phyloP scores from a whole-genome alignment of 2,113 vertebrate genomes.

The Bubo bubo region DNA sequence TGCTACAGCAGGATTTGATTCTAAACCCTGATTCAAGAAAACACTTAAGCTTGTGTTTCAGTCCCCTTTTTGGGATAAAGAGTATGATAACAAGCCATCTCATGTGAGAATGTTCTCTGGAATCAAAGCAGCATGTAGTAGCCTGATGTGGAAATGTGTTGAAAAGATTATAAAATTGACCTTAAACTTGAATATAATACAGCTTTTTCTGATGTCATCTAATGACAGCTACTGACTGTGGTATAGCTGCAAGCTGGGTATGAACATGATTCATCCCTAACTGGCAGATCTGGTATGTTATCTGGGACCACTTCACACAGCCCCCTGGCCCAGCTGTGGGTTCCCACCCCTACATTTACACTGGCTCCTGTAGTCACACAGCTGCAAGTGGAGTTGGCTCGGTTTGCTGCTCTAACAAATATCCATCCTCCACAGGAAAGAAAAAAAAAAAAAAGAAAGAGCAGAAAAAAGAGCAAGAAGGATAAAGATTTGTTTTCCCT shows the following conservation, averaged over 20 bases:
- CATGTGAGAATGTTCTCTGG: neutral
- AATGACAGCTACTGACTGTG: neutral
- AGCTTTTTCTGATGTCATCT: conserved; percentile 24
- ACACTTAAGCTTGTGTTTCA: neutral
- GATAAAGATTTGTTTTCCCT: neutral
- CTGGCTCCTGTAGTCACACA: neutral
- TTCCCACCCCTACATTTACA: neutral
- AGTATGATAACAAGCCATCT: neutral
- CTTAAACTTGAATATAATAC: neutral
- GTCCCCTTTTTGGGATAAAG: neutral
- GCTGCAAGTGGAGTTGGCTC: neutral
- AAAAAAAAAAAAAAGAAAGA: too few species aligned
- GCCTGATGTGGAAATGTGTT: conserved; percentile 8
- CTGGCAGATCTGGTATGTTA: conserved; percentile 2
- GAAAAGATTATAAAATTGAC: neutral
- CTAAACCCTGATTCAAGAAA: neutral
- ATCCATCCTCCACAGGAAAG: neutral
- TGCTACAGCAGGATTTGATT: neutral
- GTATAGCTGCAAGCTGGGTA: neutral
- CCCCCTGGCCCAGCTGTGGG: neutral
- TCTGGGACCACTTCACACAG: conserved; percentile 30
- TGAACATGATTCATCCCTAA: neutral
- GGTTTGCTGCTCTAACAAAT: neutral
- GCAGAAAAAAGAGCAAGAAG: neutral
- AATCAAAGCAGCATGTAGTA: neutral